Evolutionary conservation across 2,888 invertebrate species (phyloP), one percentile per base, ranked within the genome.

Genomic region (Agrilus biguttatus): DNA sequence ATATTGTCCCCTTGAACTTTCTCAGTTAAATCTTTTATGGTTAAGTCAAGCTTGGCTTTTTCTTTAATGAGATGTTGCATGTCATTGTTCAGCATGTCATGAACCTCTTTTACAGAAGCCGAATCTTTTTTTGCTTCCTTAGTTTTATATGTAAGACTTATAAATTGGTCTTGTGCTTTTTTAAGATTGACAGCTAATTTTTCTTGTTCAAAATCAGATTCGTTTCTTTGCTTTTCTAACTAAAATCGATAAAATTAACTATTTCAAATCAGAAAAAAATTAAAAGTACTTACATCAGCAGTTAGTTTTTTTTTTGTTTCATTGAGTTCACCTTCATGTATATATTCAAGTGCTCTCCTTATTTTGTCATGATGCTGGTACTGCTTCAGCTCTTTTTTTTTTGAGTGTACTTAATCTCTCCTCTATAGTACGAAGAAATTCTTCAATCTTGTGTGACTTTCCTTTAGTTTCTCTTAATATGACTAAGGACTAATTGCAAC

Each of bases 361-460:
- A 90, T 86, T 60, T 93, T 89, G 62, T 98, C 98, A 86, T 92
- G 92, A 58, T 92, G 90, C 68, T 99, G 98, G 66, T 98, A 98
- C 59, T 97, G 96, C 61, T 96, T 97, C 43, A 98, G 67, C 60
- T 99, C 98, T 61, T 99, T 97, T 57, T 98, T 98, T 65, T 98
- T 98, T 58, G 28, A 99, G 70, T 0, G 96, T 97, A 60, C 89
- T 85, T 44, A 99, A 69, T 40, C 97, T 77, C 59, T 98, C 97
- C 66, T 96, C 95, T 49, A 97, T 97, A 10, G 95, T 96, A 60
- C 88, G 81, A 10, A 99, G 70, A 62, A 97, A 89, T 58, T 97
- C 96, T 47, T 91, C 90, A 50, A 98, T 97, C 70, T 97, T 98
- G 61, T 95, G 90, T 34, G 90, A 78, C 58, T 85, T 85, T 36